Conservation (phyloP, 2,797 vertebrate genomes). For the Rhinatrema bivittatum region DNA sequence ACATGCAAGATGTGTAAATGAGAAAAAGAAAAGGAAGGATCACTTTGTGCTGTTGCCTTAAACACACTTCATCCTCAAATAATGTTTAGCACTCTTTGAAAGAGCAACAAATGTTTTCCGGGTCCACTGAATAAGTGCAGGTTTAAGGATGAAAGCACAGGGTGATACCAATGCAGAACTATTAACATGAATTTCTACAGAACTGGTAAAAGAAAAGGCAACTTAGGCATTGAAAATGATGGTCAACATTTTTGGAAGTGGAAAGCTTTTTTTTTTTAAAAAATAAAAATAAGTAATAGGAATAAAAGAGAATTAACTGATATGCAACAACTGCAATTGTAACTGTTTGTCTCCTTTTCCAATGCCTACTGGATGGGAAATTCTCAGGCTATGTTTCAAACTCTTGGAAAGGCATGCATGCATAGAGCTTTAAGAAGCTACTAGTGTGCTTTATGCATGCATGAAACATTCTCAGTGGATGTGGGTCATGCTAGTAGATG, state of each 20-base stretch:
- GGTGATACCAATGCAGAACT: no score
- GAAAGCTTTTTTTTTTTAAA: no score
- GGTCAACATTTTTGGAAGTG: no score
- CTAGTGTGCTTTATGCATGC: slow-evolving; percentile 74
- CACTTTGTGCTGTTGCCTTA: slow-evolving; percentile 60
- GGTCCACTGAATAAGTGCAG: no score
- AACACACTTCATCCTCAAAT: no score
- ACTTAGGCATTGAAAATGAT: slow-evolving; percentile 67
- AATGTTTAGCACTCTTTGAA: no score
- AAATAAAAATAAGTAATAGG: no score
- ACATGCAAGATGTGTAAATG: no score
- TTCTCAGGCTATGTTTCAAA: slow-evolving; percentile 51
- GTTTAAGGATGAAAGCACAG: no score
- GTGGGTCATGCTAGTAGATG: slow-evolving; percentile 99
- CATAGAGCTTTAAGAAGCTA: slow-evolving; percentile 40
- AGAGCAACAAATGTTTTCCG: no score
- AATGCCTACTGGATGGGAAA: slow-evolving; percentile 60
- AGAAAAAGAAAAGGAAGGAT: slow-evolving; percentile 52
- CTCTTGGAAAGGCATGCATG: slow-evolving; percentile 43
- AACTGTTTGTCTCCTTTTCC: slow-evolving; percentile 50
- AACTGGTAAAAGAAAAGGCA: slow-evolving; percentile 54
- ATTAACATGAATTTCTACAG: no score
- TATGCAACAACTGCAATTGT: slow-evolving; percentile 28
- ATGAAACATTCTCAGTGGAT: slow-evolving; percentile 88
- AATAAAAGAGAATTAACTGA: slow-evolving; percentile 43